Evolutionary conservation across 2,797 vertebrate species (phyloP).

Genomic region (Spinibarbus caldwelli): DNA sequence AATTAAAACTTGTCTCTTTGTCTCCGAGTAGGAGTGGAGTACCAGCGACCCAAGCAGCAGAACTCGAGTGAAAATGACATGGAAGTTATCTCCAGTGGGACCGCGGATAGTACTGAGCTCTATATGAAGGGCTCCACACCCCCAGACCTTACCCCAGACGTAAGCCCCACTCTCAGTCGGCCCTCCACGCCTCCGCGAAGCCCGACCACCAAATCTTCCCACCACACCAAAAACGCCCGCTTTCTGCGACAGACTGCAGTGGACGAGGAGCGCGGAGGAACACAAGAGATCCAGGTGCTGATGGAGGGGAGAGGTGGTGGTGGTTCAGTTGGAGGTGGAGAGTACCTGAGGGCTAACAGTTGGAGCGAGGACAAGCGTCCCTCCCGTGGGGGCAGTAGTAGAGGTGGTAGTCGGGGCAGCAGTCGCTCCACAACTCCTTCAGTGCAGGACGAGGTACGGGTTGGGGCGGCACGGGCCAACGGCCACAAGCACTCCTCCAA

Average conservation of each 20-base stretch:
- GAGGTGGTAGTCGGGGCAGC: constrained; percentile 74
- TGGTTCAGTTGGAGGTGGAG: constrained; percentile 74
- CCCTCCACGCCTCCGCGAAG: constrained; percentile 85
- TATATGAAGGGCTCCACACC: constrained; percentile 92
- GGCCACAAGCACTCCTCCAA: constrained; percentile 89
- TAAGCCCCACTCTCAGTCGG: constrained; percentile 89
- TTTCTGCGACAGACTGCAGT: constrained; percentile 90
- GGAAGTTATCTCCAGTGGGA: constrained; percentile 89
- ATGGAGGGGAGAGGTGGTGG: constrained; percentile 84
- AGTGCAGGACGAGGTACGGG: constrained; percentile 72
- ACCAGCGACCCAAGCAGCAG: constrained; percentile 91
- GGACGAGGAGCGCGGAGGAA: constrained; percentile 87
- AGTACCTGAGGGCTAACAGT: constrained; percentile 84
- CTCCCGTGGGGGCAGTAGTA: constrained; percentile 66
- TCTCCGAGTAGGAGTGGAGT: constrained; percentile 86
- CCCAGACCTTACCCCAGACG: constrained; percentile 85
- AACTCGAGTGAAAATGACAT: constrained; percentile 88
- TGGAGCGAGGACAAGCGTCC: constrained; percentile 86
- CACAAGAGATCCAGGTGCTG: constrained; percentile 93
- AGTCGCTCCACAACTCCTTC: constrained; percentile 69
- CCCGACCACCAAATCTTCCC: constrained; percentile 78
- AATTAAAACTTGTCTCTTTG: constrained; percentile 33
- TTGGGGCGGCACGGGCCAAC: constrained; percentile 76
- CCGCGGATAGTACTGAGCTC: constrained; percentile 92
- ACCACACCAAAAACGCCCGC: constrained; percentile 86